A percentile compares a stretch with the other conserved stretches of the same genome.
Conservation (phyloP, 2,113 vertebrate species). For the Ranitomeya variabilis region DNA sequence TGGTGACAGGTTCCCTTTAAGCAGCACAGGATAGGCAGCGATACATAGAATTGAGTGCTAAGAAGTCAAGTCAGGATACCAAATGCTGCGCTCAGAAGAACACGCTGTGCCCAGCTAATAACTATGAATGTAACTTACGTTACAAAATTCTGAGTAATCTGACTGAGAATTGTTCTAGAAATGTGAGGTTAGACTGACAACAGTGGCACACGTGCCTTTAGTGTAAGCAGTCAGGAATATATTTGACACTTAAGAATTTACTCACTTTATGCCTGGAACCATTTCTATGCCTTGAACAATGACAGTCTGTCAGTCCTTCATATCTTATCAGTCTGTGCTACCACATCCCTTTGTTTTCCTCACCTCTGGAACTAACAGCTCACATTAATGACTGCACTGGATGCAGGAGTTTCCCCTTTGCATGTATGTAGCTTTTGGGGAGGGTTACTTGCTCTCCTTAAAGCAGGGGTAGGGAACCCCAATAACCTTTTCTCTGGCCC, state of each 20-base stretch:
- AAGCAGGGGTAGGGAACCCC: no score
- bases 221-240: not conserved
- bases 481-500: no score
- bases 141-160: not conserved
- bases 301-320: not conserved
- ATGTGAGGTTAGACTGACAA: not conserved
- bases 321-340: not conserved
- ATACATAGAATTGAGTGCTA: not conserved
- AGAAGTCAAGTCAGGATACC: constrained; percentile 2
- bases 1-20: no score
- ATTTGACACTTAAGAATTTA: not conserved
- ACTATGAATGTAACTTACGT: not conserved
- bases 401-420: no score
- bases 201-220: not conserved
- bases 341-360: not conserved
- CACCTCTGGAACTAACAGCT: no score
- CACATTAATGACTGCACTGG: no score
- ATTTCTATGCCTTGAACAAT: not conserved
- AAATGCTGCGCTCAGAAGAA: not conserved
- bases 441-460: no score
- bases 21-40: not conserved
- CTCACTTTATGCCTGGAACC: not conserved
- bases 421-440: no score
- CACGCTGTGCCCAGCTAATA: not conserved
- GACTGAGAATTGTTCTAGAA: not conserved